Conservation (phyloP, 1,140 invertebrate genomes). For the Chionoecetes opilio region DNA sequence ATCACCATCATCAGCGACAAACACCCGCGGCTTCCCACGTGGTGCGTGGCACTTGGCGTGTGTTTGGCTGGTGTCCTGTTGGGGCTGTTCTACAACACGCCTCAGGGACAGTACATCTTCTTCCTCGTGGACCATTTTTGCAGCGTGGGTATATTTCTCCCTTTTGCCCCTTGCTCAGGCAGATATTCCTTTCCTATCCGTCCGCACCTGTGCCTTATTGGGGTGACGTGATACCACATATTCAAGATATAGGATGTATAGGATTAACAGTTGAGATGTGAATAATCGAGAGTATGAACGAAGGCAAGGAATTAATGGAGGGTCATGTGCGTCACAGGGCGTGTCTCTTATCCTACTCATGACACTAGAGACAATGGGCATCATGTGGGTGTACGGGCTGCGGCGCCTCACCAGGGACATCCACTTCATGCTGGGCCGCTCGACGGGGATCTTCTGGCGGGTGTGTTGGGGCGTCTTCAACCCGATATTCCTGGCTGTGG, state of each 20-base stretch:
- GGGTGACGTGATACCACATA: not conserved
- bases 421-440: conserved; percentile 90
- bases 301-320: not conserved
- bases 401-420: conserved; percentile 85
- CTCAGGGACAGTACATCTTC: conserved; percentile 81
- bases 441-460: conserved; percentile 90
- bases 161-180: no score
- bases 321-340: not conserved
- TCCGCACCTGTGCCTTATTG: no score
- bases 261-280: not conserved
- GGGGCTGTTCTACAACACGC: conserved; percentile 91
- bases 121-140: conserved; percentile 84
- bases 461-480: conserved; percentile 92
- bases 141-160: conserved; percentile 67
- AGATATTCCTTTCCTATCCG: not conserved
- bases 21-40: conserved; percentile 87
- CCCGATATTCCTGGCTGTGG: conserved; percentile 88
- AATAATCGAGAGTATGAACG: no score
- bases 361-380: conserved; percentile 88
- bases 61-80: conserved; percentile 88
- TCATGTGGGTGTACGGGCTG: conserved; percentile 92
- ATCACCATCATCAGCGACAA: conserved; percentile 89
- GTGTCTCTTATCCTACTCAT: conserved; percentile 86
- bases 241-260: no score
- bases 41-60: conserved; percentile 86